Base-by-base conservation (phyloP, 2,888 invertebrate genomes). In the Drosophila suboccidentalis region DNA sequence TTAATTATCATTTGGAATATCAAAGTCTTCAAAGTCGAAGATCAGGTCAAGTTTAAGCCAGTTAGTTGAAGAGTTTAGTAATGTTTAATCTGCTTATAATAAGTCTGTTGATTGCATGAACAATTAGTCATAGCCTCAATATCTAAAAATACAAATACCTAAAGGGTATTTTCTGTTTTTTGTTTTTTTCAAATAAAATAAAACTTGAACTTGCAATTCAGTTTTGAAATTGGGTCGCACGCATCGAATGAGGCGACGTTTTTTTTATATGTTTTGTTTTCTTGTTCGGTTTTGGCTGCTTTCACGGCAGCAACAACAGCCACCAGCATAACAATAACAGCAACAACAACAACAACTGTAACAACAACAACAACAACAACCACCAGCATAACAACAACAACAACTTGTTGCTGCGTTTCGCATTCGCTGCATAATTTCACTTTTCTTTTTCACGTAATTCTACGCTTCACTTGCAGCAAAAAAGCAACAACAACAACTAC, bases 121-220 rank as follows among this genome's bases (percentile, higher is more conserved):
- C 54, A 53, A 65, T 63, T 53, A 19, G 58, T 19, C 26, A 59
- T 32, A 39, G 13, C 19, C 39, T 8, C 19, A 26, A 26, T 26
- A 26, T 26, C n/a, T 3, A 34, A 36, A 57, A 26, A 11, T 29
- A 2, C 17, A 9, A 13, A 39, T 38, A n/a, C n/a, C 38, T 49
- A 50, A 44, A 67, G 67, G 73, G 75, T 72, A 77, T 75, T n/a
- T 29, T 8, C n/a, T n/a, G n/a, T n/a, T n/a, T n/a, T n/a, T n/a
- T n/a, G n/a, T n/a, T n/a, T 8, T 29, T 29, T 29, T 29, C 26
- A 26, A 26, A 26, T 8, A 13, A 53, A 50, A 43, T 44, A 90
- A 75, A 86, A 85, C 89, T 87, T 87, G 89, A 87, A 85, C 89
- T 87, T 87, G 86, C 74, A 78, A 87, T 87, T 79, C 85, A 82